Base-by-base conservation (phyloP, 2,888 invertebrate species). In the Caenorhabditis sp. region DNA sequence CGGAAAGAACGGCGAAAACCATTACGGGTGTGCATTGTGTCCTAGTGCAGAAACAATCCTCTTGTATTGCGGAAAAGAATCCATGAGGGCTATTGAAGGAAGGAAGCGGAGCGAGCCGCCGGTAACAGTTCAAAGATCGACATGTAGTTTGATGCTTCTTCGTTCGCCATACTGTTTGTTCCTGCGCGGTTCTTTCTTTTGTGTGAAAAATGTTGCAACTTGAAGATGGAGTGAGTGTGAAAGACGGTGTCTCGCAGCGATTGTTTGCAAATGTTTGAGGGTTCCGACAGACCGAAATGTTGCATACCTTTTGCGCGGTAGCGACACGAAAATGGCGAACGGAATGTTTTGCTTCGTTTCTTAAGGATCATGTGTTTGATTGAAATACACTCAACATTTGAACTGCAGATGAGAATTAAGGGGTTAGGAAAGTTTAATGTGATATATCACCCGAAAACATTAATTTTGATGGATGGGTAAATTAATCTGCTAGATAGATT, bases 261-360 rank as follows among this genome's bases (percentile, higher is more conserved):
- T 74, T 74, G 76, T 76, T 76, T 37, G 40, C 76, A 76, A 67
- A 76, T 76, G 67, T 76, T 76, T 76, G 67, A 53, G 60, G 47
- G 67, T 76, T 76, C 65, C 53, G 60, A 55, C 76, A 67, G 76
- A 76, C 60, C 67, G 61, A 76, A 67, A 67, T 76, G 67, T 67
- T 67, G 67, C 53, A 22, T 40, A 50, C 51, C 50, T 65, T 40
- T 44, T 50, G 24, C 9, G 18, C 8, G 26, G 20, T 18, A 44
- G 55, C 32, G 8, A 44, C 50, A 47, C n/a, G 11, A 15, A 15
- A 40, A 13, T 15, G 55, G 44, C n/a, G n/a, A n/a, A n/a, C n/a
- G 40, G 8, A 26, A 55, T 20, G n/a, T 24, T 53, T 67, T 55
- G 20, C n/a, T n/a, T n/a, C n/a, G n/a, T 18, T n/a, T 32, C 20